phyloP scores from a whole-genome alignment of 2,113 vertebrate genomes.

The Oryzias melastigma region DNA sequence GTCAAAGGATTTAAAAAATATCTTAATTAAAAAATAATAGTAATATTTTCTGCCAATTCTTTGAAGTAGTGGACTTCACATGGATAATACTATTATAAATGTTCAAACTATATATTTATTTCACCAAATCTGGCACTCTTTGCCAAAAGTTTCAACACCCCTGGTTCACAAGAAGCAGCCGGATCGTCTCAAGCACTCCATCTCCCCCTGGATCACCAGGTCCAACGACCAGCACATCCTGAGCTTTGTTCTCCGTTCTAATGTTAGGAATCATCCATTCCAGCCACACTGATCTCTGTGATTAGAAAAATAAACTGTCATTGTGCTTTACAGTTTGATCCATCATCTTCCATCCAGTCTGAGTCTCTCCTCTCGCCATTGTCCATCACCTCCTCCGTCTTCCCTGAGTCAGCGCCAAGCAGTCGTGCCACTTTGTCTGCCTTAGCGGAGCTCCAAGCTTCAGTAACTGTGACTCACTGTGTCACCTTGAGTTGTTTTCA shows the following conservation, averaged over 20 bases:
- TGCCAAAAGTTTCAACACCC: too few relatives aligned
- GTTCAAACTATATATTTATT: too few relatives aligned
- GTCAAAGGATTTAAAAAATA: too few relatives aligned
- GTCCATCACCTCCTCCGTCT: slow-evolving; percentile 10
- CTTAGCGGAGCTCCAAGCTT: slow-evolving; percentile 4
- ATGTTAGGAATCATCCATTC: slow-evolving; percentile 5
- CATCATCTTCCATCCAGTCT: neutral
- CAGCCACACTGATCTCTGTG: neutral
- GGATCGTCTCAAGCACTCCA: slow-evolving; percentile 10
- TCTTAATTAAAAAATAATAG: too few relatives aligned
- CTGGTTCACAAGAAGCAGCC: slow-evolving; percentile 48
- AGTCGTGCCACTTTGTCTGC: neutral
- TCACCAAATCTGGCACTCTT: too few relatives aligned
- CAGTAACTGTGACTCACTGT: slow-evolving; percentile 7
- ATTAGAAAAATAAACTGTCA: slow-evolving; percentile 20
- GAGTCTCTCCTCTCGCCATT: neutral
- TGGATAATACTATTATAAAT: too few relatives aligned
- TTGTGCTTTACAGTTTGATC: neutral
- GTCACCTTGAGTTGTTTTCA: slow-evolving; percentile 50
- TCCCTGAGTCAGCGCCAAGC: neutral
- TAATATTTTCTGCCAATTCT: too few relatives aligned
- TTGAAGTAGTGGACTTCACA: too few relatives aligned
- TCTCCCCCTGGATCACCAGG: neutral
- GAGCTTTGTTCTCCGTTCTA: slow-evolving; percentile 14
- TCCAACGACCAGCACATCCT: slow-evolving; percentile 22